Base-by-base conservation (phyloP, 2,797 vertebrate species). In the Epinephelus malabaricus region DNA sequence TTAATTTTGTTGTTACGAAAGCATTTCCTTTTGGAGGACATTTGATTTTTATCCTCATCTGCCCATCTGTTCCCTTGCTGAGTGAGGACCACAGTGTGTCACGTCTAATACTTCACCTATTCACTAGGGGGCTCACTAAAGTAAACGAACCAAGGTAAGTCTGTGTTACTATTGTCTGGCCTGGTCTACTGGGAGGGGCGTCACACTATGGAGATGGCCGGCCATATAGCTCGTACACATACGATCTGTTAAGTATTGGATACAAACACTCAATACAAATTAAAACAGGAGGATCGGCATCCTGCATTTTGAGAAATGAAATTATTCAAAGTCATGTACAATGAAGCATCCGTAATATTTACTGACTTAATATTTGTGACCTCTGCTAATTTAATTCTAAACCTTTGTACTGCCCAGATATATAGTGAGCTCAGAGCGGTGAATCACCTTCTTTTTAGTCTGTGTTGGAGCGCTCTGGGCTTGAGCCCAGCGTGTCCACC, bases 341-440 rank as follows among this genome's bases (percentile, higher is more conserved):
- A 6, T 51, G 8, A 34, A 62, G 54, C 15, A 2, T 59, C 25
- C 2, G 21, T 45, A 19, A 3, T 40, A 6, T 43, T 51, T 65
- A 69, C 10, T 34, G 12, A 18, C 23, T 23, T n/a, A 17, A 9
- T 15, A 19, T 40, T 13, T 53, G 2, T 43, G 18, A n/a, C 1
- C 7, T 14, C 5, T 58, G 45, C 15, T 9, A 0, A 25, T 14
- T 27, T 61, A 1, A 49, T 21, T 58, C 79, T 91, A 96, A 74
- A 95, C 92, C 66, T 92, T 94, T 9, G 93, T 94, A 30, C 95
- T 84, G 14, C 83, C 87, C 69, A 95, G 85, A 62, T 95, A 94
- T 60, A 96, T 92, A 0, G 92, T 95, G 53, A 96, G 94, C 82
- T 96, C 95, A 19, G 96, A 93, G 67, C 94, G 92, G 72, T 95